Evolutionary conservation across 2,888 invertebrate genomes (phyloP), one percentile per base, ranked within the genome.

Genomic region (Rhingia campestris): DNA sequence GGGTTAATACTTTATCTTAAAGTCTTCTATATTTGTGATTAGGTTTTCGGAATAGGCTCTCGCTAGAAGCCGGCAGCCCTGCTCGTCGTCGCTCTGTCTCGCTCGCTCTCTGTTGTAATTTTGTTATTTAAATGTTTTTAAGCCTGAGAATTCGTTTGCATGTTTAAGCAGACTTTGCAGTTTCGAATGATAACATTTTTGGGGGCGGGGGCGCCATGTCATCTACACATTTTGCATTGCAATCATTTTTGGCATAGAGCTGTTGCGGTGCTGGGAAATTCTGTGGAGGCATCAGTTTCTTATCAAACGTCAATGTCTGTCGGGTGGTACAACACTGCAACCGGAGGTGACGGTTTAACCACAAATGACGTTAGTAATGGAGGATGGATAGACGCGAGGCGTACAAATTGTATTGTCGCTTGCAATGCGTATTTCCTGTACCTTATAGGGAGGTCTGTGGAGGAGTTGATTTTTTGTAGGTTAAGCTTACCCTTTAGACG

Each of bases 61-160:
- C 10, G 9, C 10, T 7, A 53, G 72, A 10, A 10, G 49, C 49
- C 7, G 49, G n/a, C 22, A 58, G 51, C 53, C 37, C 37, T 43
- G 9, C 45, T 67, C 2, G 33, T 4, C 39, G n/a, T 54, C 41
- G 37, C n/a, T 54, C 47, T 39, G 30, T 58, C 12, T 32, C 58
- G 39, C 6, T 33, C 9, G 49, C 30, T 41, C 73, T 58, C 64
- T 53, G 39, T 41, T 74, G 82, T 82, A 79, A 72, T 79, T 82
- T 79, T 69, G 79, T 82, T 73, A 82, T 79, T 79, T 82, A 74
- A 82, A 82, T 79, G 63, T 79, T 82, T 82, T 69, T 79, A 79
- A 82, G 73, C 56, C 61, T 47, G 67, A 82, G 73, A 47, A 64
- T 82, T 82, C 79, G 73, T 79, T 82, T 79, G 82, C 67, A 82